These are phyloP conservation scores for Aphodius sticticus DNA, from an alignment of 2,888 invertebrate species.

Conservation along the genomic window DNA sequence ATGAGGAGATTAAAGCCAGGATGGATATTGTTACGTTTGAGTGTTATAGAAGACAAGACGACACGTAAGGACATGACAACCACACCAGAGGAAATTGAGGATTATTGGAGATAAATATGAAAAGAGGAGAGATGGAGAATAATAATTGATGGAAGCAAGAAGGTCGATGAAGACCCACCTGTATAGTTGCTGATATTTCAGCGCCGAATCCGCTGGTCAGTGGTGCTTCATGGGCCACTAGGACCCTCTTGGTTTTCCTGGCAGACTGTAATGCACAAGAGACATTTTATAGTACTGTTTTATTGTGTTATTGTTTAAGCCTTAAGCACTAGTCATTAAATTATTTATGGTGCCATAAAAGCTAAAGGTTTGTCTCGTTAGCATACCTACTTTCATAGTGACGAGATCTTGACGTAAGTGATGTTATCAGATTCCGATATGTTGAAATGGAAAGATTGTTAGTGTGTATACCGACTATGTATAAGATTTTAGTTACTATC, in stretches of 20 bases:
- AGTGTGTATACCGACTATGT: too few species aligned
- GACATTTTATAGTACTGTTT: slow-evolving; percentile 12
- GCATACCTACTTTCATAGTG: too few species aligned
- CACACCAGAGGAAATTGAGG: not conserved
- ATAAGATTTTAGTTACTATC: too few species aligned
- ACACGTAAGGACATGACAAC: not conserved
- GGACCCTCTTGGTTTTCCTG: slow-evolving; percentile 89
- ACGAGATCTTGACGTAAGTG: too few species aligned
- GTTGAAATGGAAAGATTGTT: too few species aligned
- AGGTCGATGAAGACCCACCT: slow-evolving; percentile 65
- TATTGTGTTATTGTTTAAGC: too few species aligned
- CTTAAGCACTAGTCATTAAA: too few species aligned
- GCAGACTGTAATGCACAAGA: slow-evolving; percentile 78
- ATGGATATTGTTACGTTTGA: not conserved
- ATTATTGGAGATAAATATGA: not conserved
- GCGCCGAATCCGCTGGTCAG: slow-evolving; percentile 95
- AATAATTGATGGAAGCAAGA: too few species aligned
- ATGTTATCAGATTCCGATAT: too few species aligned
- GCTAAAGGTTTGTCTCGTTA: too few species aligned
- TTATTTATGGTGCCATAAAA: too few species aligned
- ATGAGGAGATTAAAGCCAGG: not conserved
- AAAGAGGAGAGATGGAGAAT: not conserved
- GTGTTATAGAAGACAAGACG: not conserved
- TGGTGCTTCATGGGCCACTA: slow-evolving; percentile 97
- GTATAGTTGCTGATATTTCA: slow-evolving; percentile 92